Percentiles rank a stretch among this genome's conserved stretches.
Conservation (phyloP, 2,797 vertebrate species). For the Clarias platycephalus region DNA sequence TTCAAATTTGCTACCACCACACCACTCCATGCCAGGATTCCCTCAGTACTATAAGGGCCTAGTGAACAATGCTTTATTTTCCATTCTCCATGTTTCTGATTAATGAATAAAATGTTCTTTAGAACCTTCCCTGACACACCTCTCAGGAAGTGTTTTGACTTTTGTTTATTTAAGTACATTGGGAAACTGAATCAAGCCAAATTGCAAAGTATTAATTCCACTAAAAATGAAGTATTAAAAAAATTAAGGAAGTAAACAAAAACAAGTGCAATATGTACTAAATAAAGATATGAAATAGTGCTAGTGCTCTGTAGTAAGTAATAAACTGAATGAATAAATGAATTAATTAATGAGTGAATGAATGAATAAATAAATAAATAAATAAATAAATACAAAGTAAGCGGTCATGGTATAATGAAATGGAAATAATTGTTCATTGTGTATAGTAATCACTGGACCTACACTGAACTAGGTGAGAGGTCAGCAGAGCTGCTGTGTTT, state of each 20-base stretch:
- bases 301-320: neutral
- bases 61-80: neutral
- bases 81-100: neutral
- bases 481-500: conserved; percentile 86
- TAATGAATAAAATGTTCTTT: neutral
- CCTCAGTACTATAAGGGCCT: neutral
- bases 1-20: neutral
- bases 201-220: neutral
- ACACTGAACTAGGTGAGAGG: conserved; percentile 94
- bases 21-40: neutral
- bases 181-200: neutral
- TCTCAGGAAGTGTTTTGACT: neutral
- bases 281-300: too few relatives aligned
- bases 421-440: neutral
- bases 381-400: neutral
- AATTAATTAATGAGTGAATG: neutral
- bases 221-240: neutral
- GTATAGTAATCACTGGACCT: conserved; percentile 59
- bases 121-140: neutral
- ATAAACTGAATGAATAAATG: neutral
- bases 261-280: neutral
- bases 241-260: neutral
- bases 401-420: neutral
- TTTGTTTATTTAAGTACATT: neutral
- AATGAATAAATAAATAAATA: neutral